Evolutionary conservation across 1,140 invertebrate genomes (phyloP), one percentile per base, ranked within the genome.

Genomic region (Oryzaephilus surinamensis): DNA sequence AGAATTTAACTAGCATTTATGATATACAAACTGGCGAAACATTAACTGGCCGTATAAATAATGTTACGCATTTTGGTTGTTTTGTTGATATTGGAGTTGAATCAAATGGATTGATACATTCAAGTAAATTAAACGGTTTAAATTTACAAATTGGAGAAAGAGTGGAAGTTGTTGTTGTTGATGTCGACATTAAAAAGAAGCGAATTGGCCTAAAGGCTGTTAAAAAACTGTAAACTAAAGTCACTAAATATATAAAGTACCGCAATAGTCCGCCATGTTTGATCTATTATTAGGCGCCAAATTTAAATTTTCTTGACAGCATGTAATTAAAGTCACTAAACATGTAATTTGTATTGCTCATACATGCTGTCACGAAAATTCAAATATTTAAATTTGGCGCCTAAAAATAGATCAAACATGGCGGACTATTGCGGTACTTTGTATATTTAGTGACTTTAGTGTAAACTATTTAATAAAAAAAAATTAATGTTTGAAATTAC

Each of bases 31-130:
- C 53, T 6, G 75, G 74, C 0, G 61, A 65, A 19, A 50, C 58
- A 8, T 37, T 61, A 21, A 55, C 50, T 6, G 84, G 84, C 12
- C 69, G 74, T 1, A 77, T 90, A 0, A 72, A 69, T 4, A 96
- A 95, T 61, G 77, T 88, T 0, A 89, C 87, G 0, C 77, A 85
- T 45, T 95, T 95, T 62, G 91, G 91, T 10, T 76, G 79, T 24
- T 96, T 95, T 63, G 81, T 94, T 3, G 90, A 95, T 58, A 76
- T 91, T 43, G 90, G 90, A 0, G 77, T 93, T 0, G 81, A 75
- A 3, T 71, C 58, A 26, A 71, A 81, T 62, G 89, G 81, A 0
- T 66, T 95, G 12, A 75, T 93, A 27, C 87, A 87, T 44, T 63
- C 57, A 0, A 78, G 67, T 30, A 71, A 77, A 36, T 63, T 81